Conservation (phyloP, 1,140 invertebrate genomes). For the Araneus ventricosus region DNA sequence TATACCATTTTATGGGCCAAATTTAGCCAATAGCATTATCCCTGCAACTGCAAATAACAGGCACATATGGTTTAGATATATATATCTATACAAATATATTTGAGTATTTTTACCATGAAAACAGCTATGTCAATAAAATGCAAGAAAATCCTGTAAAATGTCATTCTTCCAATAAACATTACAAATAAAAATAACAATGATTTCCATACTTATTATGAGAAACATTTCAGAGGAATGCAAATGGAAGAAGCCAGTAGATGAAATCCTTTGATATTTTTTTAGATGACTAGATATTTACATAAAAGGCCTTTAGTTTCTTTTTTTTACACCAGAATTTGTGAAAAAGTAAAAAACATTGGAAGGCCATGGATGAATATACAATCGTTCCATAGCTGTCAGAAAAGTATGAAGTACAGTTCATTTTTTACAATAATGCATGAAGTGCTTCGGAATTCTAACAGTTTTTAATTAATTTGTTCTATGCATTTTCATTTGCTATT, state of each 20-base stretch:
- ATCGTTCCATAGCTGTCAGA: slow-evolving; percentile 48
- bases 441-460: slow-evolving; percentile 54
- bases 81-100: neutral
- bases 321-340: slow-evolving; percentile 31
- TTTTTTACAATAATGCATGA: slow-evolving; percentile 48
- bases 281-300: slow-evolving; percentile 69
- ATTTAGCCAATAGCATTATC: neutral
- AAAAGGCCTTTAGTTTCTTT: slow-evolving; percentile 49
- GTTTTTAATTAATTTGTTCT: slow-evolving; percentile 45
- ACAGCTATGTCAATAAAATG: neutral
- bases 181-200: slow-evolving; percentile 44
- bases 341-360: slow-evolving; percentile 34
- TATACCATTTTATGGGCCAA: neutral
- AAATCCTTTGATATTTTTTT: slow-evolving; percentile 35
- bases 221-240: neutral
- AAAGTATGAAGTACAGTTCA: slow-evolving; percentile 38
- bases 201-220: slow-evolving; percentile 5
- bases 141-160: neutral
- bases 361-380: slow-evolving; percentile 59
- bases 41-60: neutral
- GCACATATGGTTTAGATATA: slow-evolving; percentile 21
- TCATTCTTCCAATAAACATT: neutral
- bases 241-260: slow-evolving; percentile 45
- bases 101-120: neutral
- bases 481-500: slow-evolving; percentile 87